These are phyloP conservation scores for Tryphoninae sp. DNA, from an alignment of 2,888 invertebrate species.

Conservation along the genomic window DNA sequence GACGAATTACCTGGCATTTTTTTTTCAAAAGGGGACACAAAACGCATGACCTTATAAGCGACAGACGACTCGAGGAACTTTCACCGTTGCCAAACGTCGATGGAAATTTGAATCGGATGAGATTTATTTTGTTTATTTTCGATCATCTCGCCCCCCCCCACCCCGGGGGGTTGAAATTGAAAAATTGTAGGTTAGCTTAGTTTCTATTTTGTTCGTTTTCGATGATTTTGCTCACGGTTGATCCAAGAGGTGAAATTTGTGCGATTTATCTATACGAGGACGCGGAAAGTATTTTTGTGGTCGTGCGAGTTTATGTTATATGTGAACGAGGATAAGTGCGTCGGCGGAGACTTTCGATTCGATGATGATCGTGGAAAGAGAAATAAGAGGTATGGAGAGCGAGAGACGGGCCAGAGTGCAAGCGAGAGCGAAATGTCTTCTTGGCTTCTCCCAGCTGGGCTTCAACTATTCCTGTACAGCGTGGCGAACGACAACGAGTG, in stretches of 20 bases:
- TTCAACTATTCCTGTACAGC: constrained; percentile 45
- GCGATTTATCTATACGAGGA: constrained; percentile 24
- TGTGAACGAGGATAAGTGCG: constrained; percentile 38
- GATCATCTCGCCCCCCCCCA: no score
- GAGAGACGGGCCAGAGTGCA: constrained; percentile 7
- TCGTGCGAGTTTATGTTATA: constrained; percentile 16
- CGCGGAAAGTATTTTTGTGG: constrained; percentile 60
- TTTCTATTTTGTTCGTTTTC: not conserved
- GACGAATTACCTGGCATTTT: not conserved
- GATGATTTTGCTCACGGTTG: constrained; percentile 23
- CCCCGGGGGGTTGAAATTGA: no score
- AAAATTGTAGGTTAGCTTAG: not conserved
- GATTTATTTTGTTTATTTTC: not conserved
- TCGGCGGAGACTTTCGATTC: constrained; percentile 64
- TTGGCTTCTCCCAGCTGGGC: constrained; percentile 40
- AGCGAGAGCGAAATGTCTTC: constrained; percentile 46
- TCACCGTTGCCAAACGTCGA: not conserved
- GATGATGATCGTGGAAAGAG: constrained; percentile 58
- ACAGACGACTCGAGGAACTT: not conserved
- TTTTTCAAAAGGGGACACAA: not conserved
- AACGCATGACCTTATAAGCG: not conserved
- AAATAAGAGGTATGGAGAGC: constrained; percentile 47
- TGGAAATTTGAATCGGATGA: not conserved
- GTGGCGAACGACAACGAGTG: constrained; percentile 28
- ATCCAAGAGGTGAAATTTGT: constrained; percentile 51